Evolutionary conservation across 2,113 vertebrate genomes (phyloP).

Genomic region (Fulmarus glacialis): DNA sequence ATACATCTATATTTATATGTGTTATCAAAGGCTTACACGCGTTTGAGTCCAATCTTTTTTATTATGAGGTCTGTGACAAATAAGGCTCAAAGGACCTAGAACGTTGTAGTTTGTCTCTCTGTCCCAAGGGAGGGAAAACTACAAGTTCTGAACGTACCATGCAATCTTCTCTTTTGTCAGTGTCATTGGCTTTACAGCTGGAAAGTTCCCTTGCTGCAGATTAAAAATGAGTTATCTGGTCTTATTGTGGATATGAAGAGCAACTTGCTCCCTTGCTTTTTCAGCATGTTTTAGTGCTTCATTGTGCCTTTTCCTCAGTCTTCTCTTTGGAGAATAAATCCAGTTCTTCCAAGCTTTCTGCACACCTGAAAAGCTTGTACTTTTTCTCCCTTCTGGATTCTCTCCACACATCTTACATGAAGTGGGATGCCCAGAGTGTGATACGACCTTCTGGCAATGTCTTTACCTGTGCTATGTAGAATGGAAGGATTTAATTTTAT

Average conservation of each 20-base stretch:
- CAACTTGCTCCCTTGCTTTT: background rate
- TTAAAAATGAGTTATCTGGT: background rate
- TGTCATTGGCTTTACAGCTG: background rate
- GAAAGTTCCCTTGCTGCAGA: background rate
- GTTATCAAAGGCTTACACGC: background rate
- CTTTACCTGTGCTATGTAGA: background rate
- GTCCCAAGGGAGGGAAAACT: background rate
- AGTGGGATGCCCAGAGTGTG: background rate
- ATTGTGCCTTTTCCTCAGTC: background rate
- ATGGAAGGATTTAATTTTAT: background rate
- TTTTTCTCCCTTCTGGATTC: background rate
- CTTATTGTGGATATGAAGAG: background rate
- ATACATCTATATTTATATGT: background rate
- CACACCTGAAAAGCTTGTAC: background rate
- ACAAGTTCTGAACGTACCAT: background rate
- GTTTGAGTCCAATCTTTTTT: background rate
- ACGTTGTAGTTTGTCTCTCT: background rate
- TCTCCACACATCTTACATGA: background rate
- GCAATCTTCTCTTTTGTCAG: background rate
- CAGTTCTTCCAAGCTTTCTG: background rate
- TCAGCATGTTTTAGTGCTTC: background rate
- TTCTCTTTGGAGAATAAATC: background rate
- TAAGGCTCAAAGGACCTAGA: background rate
- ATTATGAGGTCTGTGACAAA: background rate
- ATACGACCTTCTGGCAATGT: fast-evolving